Conservation (phyloP, 2,113 vertebrate species). For the Rhadina sibilatrix region DNA sequence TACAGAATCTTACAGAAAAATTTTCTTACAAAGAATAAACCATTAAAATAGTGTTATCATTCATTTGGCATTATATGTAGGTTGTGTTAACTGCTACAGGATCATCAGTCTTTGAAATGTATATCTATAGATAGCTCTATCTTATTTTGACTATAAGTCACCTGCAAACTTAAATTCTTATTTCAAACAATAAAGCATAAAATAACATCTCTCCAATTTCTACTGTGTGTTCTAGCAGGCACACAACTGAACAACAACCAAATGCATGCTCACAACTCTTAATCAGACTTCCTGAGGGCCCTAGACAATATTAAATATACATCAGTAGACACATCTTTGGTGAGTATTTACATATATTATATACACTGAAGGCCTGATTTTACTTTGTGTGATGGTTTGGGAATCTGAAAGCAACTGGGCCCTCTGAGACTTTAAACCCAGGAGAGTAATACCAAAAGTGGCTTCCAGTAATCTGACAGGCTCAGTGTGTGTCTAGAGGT, state of each 20-base stretch:
- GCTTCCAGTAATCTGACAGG: background rate
- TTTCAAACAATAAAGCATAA: background rate
- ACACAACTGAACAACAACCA: background rate
- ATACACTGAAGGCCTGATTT: background rate
- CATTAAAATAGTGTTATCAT: background rate
- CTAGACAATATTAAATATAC: background rate
- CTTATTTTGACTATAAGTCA: background rate
- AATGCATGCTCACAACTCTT: background rate
- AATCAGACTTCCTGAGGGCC: background rate
- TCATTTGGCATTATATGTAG: background rate
- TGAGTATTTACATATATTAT: background rate
- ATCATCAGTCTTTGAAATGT: background rate
- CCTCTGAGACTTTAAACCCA: background rate
- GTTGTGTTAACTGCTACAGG: background rate
- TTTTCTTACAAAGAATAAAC: background rate
- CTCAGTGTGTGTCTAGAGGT: background rate
- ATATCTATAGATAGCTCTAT: background rate
- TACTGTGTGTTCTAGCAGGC: background rate
- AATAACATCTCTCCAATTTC: background rate
- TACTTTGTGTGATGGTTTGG: background rate
- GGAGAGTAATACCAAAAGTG: background rate
- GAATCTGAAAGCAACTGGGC: background rate
- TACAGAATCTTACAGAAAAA: background rate
- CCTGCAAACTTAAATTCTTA: background rate
- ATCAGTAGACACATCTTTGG: background rate